These are phyloP conservation scores for Rhagonycha lutea DNA, from an alignment of 2,888 invertebrate genomes.

Conservation along the genomic window DNA sequence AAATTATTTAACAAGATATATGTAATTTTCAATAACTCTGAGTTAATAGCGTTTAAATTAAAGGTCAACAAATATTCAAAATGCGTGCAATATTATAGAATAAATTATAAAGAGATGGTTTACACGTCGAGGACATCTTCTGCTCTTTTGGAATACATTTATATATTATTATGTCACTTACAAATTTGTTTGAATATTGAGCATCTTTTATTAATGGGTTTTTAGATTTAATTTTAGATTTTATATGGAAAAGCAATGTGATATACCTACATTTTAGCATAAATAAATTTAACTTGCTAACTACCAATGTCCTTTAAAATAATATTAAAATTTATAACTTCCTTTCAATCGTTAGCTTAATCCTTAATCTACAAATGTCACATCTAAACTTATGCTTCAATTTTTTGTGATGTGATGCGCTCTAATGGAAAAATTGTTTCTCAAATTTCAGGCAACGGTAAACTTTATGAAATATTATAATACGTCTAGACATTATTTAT, in stretches of 20 bases:
- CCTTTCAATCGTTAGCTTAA: too few species aligned
- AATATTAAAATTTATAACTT: not conserved
- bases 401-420: too few species aligned
- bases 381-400: too few species aligned
- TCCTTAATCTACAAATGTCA: too few species aligned
- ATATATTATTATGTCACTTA: constrained; percentile 18
- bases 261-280: not conserved
- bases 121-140: constrained; percentile 21
- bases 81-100: not conserved
- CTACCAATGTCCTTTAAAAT: not conserved
- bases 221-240: not conserved
- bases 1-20: not conserved
- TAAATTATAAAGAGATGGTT: not conserved
- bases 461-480: too few species aligned
- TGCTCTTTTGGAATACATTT: constrained; percentile 14
- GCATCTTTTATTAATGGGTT: not conserved
- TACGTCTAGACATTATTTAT: too few species aligned
- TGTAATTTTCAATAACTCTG: not conserved
- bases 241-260: not conserved
- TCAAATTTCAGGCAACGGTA: too few species aligned
- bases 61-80: not conserved
- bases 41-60: not conserved
- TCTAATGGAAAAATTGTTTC: too few species aligned
- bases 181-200: constrained; percentile 7
- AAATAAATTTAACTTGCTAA: not conserved